phyloP scores from a whole-genome alignment of 2,113 vertebrate genomes.

The Suricata suricatta region DNA sequence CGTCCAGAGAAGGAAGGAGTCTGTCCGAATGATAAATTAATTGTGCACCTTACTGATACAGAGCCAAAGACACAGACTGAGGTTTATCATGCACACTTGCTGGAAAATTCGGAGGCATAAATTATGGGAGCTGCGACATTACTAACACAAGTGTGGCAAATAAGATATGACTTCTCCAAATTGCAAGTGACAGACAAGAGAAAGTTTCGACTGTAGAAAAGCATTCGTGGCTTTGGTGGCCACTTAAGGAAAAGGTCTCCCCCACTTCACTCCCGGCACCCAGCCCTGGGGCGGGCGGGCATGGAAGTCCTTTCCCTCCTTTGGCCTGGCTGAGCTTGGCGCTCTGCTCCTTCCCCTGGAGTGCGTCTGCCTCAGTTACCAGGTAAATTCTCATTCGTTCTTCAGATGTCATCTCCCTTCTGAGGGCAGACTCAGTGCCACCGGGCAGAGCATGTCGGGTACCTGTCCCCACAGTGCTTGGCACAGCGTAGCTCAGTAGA shows the following conservation, averaged over 20 bases:
- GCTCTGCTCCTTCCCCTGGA: neutral
- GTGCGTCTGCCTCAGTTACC: neutral
- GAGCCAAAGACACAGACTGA: slow-evolving; percentile 81
- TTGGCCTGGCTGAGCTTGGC: neutral
- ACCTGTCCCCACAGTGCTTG: neutral
- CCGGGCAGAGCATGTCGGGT: neutral
- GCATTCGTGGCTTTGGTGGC: neutral
- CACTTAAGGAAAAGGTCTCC: neutral
- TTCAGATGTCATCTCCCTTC: neutral
- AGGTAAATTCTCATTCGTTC: neutral
- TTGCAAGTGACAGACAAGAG: slow-evolving; percentile 49
- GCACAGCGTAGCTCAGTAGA: neutral
- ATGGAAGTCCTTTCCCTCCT: neutral
- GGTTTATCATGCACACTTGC: slow-evolving; percentile 82
- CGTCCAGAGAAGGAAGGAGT: neutral
- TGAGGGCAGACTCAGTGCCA: neutral
- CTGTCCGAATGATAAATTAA: slow-evolving; percentile 84
- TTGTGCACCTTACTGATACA: slow-evolving; percentile 82
- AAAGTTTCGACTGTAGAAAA: neutral
- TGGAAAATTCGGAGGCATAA: slow-evolving; percentile 76
- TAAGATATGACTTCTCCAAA: slow-evolving; percentile 48
- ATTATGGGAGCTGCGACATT: slow-evolving; percentile 54
- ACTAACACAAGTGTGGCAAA: slow-evolving; percentile 64
- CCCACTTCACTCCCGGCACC: neutral
- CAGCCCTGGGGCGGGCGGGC: neutral